Evolutionary conservation across 1,140 invertebrate genomes (phyloP).

Genomic region (Cherax destructor): DNA sequence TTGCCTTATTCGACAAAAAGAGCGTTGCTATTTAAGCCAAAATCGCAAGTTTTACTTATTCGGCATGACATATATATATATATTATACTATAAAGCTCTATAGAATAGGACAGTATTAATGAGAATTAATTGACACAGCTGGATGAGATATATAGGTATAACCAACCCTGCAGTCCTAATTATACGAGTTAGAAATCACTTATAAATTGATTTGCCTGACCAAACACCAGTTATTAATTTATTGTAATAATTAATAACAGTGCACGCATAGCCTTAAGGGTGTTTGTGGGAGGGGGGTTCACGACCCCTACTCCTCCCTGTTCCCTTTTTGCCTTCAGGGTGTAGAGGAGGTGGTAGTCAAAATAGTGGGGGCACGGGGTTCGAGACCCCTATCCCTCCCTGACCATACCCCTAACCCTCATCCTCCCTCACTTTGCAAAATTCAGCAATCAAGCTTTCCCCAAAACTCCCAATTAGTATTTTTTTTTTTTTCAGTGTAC

Average conservation of each 20-base stretch:
- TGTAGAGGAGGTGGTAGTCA: not conserved
- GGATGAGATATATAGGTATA: no score
- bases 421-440: not conserved
- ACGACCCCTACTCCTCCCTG: no score
- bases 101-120: no score
- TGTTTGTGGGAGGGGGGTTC: not conserved
- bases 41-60: no score
- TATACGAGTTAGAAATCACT: not conserved
- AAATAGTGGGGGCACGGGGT: not conserved
- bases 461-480: no score
- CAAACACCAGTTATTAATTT: constrained; percentile 22
- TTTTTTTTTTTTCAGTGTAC: no score
- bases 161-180: no score
- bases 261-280: constrained; percentile 23
- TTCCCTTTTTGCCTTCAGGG: not conserved
- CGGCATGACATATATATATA: no score
- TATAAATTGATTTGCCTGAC: constrained; percentile 11
- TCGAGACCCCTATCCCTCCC: not conserved
- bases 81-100: no score
- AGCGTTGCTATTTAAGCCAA: no score
- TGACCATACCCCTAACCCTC: not conserved
- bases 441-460: not conserved
- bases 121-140: no score
- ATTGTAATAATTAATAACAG: constrained; percentile 14
- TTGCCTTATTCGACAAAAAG: no score